Base-by-base conservation (phyloP, 2,797 vertebrate genomes). In the Coranthus polyacanthus region DNA sequence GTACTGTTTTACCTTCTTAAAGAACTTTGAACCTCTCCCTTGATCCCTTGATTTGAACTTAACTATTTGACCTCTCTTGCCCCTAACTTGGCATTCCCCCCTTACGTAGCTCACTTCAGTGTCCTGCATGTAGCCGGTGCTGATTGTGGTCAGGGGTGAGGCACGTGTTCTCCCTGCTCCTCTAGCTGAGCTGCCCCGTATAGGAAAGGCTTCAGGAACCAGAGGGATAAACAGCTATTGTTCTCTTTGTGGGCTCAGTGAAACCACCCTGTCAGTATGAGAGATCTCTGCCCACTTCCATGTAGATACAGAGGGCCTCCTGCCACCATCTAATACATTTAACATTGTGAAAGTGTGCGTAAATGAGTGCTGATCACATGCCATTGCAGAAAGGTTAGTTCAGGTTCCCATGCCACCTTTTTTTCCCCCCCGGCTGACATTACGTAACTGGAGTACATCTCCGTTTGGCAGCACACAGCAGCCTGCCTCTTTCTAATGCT, bases 151-250 rank as follows among this genome's bases (percentile, higher is more conserved):
- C 72, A 51, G 61, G 53, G 63, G 47, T 56, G 47, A 78, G 75
- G 55, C 86, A 77, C 85, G 73, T 86, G 88, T 73, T 89, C 68
- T 60, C 75, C 60, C 62, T 64, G 51, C 67, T 79, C 55, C 68
- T 68, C 47, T 44, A 68, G 65, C 75, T 54, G 66, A 86, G 79
- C 73, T 59, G 55, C 46, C 56, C 76, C 57, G 54, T 69, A 72
- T 82, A 87, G 87, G 89, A 86, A 91, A 82, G 70, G 57, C 79
- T 88, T 78, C 81, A 90, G 92, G 86, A 92, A 91, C 90, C 75
- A 63, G 58, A 55, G 53, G 75, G 68, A 87, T 89, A 91, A 92
- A 92, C 83, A 86, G 47, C 84, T 75, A 93, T 93, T 93, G 90
- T 93, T 92, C 85, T 79, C 47, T 11, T 41, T 43, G 66, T 18